These are phyloP conservation scores for Centropyge bicolor DNA, from an alignment of 2,797 vertebrate genomes.

Conservation along the genomic window DNA sequence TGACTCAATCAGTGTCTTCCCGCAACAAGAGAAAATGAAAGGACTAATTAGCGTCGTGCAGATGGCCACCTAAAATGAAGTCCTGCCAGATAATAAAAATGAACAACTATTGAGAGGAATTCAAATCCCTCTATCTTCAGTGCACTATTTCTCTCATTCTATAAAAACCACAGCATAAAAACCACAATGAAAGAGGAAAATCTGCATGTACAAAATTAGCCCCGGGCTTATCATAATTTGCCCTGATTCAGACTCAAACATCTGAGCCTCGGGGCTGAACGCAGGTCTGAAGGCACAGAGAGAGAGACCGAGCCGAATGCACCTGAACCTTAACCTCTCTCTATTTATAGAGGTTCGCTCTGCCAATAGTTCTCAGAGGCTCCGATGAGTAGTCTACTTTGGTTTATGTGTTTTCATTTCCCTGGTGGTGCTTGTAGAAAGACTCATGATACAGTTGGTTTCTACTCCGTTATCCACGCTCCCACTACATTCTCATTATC, in stretches of 20 bases:
- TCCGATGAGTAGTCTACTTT: conserved; percentile 19
- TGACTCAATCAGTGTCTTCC: conserved; percentile 58
- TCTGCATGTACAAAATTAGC: conserved; percentile 66
- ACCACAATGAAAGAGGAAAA: conserved; percentile 36
- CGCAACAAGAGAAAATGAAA: conserved; percentile 58
- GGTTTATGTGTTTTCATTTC: conserved; percentile 35
- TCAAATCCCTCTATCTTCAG: conserved; percentile 62
- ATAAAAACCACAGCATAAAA: conserved; percentile 55
- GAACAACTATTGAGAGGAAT: conserved; percentile 60
- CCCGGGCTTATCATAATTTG: conserved; percentile 67
- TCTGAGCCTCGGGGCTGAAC: conserved; percentile 55
- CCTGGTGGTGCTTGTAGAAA: conserved; percentile 9
- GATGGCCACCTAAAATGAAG: conserved; percentile 70
- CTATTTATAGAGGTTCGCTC: conserved; percentile 52
- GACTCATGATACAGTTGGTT: conserved; percentile 44
- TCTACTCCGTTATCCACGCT: conserved; percentile 26
- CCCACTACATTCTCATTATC: conserved; percentile 48
- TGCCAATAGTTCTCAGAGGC: conserved; percentile 34
- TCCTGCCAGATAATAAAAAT: conserved; percentile 67
- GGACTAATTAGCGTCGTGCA: conserved; percentile 66
- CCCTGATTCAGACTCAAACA: conserved; percentile 60
- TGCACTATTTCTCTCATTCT: conserved; percentile 40
- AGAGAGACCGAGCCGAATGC: not conserved
- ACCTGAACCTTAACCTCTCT: conserved; percentile 51
- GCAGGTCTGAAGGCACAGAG: conserved; percentile 37